Percentiles rank a stretch among this genome's conserved stretches.
Conservation (phyloP, 2,797 vertebrate genomes). For the Clarias laeviceps region DNA sequence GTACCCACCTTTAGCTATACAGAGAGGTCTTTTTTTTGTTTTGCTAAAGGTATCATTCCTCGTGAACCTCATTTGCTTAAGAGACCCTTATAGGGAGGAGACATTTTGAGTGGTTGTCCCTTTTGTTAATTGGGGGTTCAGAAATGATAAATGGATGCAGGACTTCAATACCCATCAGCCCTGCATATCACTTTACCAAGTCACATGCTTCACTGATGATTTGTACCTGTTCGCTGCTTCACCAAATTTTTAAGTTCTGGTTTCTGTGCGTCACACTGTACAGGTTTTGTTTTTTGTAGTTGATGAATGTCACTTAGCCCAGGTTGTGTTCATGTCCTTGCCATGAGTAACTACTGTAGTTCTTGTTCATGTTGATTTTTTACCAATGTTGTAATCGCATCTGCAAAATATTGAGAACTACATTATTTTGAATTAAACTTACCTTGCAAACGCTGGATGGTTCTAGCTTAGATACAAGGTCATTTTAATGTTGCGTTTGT, state of each 20-base stretch:
- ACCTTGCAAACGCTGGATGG: not conserved
- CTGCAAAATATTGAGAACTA: not conserved
- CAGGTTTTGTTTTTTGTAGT: not conserved
- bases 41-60: too few relatives aligned
- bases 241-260: not conserved
- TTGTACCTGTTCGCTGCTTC: not conserved
- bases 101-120: not conserved
- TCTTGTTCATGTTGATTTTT: not conserved
- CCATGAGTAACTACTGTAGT: not conserved
- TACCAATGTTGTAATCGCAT: not conserved
- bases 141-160: not conserved
- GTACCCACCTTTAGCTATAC: not conserved
- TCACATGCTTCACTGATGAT: not conserved
- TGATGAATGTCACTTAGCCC: not conserved
- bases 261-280: not conserved
- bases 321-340: not conserved
- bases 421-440: not conserved
- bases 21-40: not conserved
- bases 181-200: not conserved
- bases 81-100: not conserved
- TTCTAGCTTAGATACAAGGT: not conserved
- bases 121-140: not conserved
- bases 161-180: not conserved
- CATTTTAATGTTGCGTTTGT: not conserved
- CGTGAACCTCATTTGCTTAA: not conserved